A percentile compares a stretch with the other conserved stretches of the same genome.
Evolutionary conservation across 2,888 invertebrate genomes (phyloP).

Genomic region (Sminthurinus aureus): DNA sequence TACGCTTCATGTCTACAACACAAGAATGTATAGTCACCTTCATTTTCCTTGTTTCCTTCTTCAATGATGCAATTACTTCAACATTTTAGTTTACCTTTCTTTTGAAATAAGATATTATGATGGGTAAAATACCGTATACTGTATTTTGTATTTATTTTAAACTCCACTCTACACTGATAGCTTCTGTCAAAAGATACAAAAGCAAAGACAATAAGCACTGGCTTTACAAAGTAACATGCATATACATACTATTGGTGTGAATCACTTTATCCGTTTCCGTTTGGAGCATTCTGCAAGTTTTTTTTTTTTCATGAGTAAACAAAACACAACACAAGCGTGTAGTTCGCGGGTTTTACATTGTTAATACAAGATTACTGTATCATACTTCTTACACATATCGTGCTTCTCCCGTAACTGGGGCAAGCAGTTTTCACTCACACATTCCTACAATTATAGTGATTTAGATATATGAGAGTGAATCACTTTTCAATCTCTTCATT

Average conservation of each 20-base stretch:
- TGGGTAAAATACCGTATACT: no score
- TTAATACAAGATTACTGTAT: not conserved
- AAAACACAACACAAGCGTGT: not conserved
- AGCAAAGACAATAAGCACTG: no score
- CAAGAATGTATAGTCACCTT: no score
- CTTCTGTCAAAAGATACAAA: no score
- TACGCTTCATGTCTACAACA: no score
- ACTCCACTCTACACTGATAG: no score
- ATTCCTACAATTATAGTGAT: not conserved
- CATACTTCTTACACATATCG: not conserved
- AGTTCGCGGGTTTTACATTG: not conserved
- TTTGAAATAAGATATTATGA: no score
- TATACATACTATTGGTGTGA: not conserved
- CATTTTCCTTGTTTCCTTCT: no score
- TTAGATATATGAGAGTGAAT: not conserved
- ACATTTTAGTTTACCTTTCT: no score
- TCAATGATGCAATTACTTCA: no score
- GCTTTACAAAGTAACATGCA: no score
- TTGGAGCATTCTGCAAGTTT: not conserved
- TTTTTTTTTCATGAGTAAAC: not conserved
- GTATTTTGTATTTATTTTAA: no score
- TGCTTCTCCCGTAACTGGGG: not conserved
- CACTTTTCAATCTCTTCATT: not conserved
- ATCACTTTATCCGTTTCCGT: not conserved
- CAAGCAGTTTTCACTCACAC: not conserved